Conservation (phyloP, 2,888 invertebrate species). For the Copidosoma aretas region DNA sequence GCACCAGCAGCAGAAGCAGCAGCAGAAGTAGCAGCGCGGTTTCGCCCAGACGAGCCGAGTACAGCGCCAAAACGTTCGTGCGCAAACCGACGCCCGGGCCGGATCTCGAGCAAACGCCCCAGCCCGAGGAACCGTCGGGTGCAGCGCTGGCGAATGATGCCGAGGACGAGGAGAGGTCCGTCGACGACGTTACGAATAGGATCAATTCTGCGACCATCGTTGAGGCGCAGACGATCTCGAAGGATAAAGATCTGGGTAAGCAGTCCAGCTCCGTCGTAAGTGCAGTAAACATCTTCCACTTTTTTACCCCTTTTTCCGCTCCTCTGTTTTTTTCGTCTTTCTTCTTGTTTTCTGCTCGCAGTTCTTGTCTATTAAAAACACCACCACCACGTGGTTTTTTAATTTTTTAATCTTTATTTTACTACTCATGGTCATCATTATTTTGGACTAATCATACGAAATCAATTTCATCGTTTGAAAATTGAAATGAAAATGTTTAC, state of each 20-base stretch:
- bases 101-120: constrained; percentile 34
- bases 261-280: neutral
- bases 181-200: constrained; percentile 26
- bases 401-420: neutral
- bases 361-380: neutral
- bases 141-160: neutral
- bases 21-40: neutral
- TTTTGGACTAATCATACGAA: neutral
- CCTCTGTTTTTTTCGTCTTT: neutral
- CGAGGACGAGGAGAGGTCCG: constrained; percentile 1
- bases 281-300: constrained; percentile 19
- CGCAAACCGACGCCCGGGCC: constrained; percentile 52
- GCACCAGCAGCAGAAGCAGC: neutral
- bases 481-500: constrained; percentile 10
- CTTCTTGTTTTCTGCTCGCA: neutral
- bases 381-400: neutral
- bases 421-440: neutral
- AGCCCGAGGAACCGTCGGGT: constrained; percentile 14
- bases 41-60: constrained; percentile 43
- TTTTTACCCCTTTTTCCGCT: neutral
- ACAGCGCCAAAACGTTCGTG: constrained; percentile 48
- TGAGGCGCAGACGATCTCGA: constrained; percentile 21
- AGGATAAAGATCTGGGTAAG: constrained; percentile 33
- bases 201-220: constrained; percentile 18
- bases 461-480: neutral